Conservation (phyloP, 2,797 vertebrate genomes). For the Hydrophis major region DNA sequence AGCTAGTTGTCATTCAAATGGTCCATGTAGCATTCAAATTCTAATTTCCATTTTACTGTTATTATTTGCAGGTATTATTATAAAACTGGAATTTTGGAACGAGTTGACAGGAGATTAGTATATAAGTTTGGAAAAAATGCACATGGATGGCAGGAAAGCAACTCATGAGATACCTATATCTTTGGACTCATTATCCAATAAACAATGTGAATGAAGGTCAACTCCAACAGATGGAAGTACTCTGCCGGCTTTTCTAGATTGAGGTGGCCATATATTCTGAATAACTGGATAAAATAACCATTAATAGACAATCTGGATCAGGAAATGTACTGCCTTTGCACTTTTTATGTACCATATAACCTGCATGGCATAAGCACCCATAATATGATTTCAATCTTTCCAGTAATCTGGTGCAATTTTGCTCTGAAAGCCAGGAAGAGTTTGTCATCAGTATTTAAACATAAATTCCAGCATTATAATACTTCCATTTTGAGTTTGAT, state of each 20-base stretch:
- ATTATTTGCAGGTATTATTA: slow-evolving; percentile 68
- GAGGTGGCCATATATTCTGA: not conserved
- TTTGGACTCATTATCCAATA: not conserved
- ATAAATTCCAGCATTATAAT: not conserved
- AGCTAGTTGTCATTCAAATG: not conserved
- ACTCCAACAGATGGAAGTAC: slow-evolving; percentile 25
- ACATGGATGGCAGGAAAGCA: slow-evolving; percentile 67
- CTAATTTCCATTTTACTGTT: slow-evolving; percentile 12
- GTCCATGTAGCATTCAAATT: not conserved
- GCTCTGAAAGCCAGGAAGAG: not conserved
- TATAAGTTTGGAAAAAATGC: slow-evolving; percentile 73
- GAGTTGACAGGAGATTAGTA: slow-evolving; percentile 70
- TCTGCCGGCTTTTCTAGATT: slow-evolving; percentile 24
- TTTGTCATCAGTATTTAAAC: not conserved
- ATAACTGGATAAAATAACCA: slow-evolving; percentile 1
- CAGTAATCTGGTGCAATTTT: not conserved
- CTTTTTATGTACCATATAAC: slow-evolving; percentile 3
- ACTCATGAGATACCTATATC: slow-evolving; percentile 32
- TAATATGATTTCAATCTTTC: not conserved
- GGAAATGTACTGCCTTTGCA: not conserved
- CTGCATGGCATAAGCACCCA: not conserved
- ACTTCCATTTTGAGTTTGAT: not conserved
- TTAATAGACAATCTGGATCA: slow-evolving; percentile 5
- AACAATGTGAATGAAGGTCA: slow-evolving; percentile 13
- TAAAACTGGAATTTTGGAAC: slow-evolving; percentile 72